phyloP scores from a whole-genome alignment of 1,140 invertebrate genomes.

The Grapholita molesta region DNA sequence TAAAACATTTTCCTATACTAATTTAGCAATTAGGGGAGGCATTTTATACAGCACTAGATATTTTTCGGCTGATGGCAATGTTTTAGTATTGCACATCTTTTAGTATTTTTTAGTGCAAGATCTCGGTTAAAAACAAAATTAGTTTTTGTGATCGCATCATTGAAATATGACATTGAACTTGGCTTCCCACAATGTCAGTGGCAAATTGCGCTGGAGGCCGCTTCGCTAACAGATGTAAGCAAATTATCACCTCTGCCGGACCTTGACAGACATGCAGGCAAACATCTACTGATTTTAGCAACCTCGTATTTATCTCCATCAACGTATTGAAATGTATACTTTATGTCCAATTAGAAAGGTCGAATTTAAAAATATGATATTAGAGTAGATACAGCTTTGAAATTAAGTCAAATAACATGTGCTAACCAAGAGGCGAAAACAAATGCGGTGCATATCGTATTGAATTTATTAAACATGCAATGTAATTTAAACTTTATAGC shows the following conservation, averaged over 20 bases:
- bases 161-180: not conserved
- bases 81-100: too few relatives aligned
- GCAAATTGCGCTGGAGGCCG: not conserved
- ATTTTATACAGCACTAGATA: too few relatives aligned
- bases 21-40: too few relatives aligned
- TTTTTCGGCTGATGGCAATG: too few relatives aligned
- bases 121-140: too few relatives aligned
- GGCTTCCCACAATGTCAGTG: slow-evolving; percentile 11
- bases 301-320: not conserved
- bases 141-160: not conserved
- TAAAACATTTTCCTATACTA: too few relatives aligned
- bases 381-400: not conserved
- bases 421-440: not conserved
- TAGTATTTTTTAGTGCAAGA: too few relatives aligned
- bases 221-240: slow-evolving; percentile 17
- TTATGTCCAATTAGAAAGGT: not conserved
- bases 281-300: not conserved
- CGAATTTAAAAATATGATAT: not conserved
- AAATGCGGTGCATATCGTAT: not conserved
- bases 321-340: not conserved
- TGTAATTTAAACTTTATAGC: not conserved
- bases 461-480: not conserved
- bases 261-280: not conserved
- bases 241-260: slow-evolving; percentile 21
- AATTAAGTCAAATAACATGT: not conserved